Evolutionary conservation across 2,888 invertebrate species (phyloP), one percentile per base, ranked within the genome.

Genomic region (Ochropleura plecta): DNA sequence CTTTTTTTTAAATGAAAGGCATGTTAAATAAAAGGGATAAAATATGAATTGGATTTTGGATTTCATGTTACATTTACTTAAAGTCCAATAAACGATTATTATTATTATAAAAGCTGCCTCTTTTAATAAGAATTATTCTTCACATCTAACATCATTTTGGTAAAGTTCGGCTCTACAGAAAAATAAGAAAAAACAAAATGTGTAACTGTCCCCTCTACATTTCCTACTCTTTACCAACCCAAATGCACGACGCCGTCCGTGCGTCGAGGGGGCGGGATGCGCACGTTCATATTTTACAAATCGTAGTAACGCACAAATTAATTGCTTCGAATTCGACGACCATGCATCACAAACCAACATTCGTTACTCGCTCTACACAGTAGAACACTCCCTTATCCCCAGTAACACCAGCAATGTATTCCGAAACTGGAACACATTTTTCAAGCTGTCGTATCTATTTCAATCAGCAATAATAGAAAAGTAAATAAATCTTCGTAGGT

Each of bases 221-320:
- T 60, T 48, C 8, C 16, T 79, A 79, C 18, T 92, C 92, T 89
- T 84, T 90, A 89, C 40, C 74, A 78, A 81, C 62, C 73, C 55
- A 70, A 85, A 81, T 88, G 83, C 81, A 87, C 79, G 86, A 87
- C 79, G 86, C 82, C 84, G 90, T 88, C 89, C 88, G 81, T 85
- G 88, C 89, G 89, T 84, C 88, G 88, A 88, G 89, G 90, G 87
- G 92, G 91, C 90, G 89, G 85, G 86, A 89, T 88, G 92, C 88
- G 90, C 89, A 89, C 89, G 91, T 87, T 88, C 84, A 86, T 93
- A 92, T 93, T 91, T 92, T 92, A 93, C 90, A 88, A 88, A 90
- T 90, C 89, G 87, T 88, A 88, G 85, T 82, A 86, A 90, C 90
- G 84, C 86, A 86, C 90, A 89, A 91, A 90, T 89, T 88, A 87